Conservation (phyloP, 2,888 invertebrate genomes). For the Azorinus chamasolen region DNA sequence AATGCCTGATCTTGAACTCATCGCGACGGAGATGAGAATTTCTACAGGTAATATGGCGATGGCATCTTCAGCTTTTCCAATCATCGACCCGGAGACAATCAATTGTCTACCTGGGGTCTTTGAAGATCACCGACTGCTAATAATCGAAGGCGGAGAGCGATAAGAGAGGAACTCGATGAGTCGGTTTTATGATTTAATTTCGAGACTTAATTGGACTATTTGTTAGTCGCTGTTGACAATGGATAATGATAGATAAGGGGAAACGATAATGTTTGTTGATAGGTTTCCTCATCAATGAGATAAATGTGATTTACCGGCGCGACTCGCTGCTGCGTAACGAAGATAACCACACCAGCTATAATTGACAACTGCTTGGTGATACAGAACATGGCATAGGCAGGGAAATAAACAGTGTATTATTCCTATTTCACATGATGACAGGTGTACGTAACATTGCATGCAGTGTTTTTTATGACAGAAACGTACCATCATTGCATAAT, state of each 20-base stretch:
- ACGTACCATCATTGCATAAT: too few relatives aligned
- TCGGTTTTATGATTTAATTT: constrained; percentile 66
- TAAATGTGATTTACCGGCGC: constrained; percentile 55
- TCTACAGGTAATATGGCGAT: too few relatives aligned
- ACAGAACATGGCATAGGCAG: too few relatives aligned
- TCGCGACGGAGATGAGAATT: too few relatives aligned
- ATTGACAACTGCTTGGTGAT: constrained; percentile 26
- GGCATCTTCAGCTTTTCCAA: too few relatives aligned
- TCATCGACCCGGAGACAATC: too few relatives aligned
- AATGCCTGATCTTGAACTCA: too few relatives aligned
- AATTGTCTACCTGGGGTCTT: constrained; percentile 17
- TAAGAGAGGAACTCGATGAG: constrained; percentile 32
- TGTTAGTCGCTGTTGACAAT: constrained; percentile 61
- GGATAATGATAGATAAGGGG: constrained; percentile 53
- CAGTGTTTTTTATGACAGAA: too few relatives aligned
- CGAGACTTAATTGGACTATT: constrained; percentile 64
- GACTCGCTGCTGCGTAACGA: constrained; percentile 38
- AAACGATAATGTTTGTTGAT: constrained; percentile 59
- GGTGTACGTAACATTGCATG: too few relatives aligned
- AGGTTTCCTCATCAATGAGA: constrained; percentile 54
- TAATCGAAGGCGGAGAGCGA: constrained; percentile 37
- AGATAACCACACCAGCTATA: constrained; percentile 41
- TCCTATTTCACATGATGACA: too few relatives aligned
- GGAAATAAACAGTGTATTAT: too few relatives aligned
- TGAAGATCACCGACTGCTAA: constrained; percentile 22